Conservation (phyloP, 2,113 vertebrate genomes). For the Hemiprocne comata region DNA sequence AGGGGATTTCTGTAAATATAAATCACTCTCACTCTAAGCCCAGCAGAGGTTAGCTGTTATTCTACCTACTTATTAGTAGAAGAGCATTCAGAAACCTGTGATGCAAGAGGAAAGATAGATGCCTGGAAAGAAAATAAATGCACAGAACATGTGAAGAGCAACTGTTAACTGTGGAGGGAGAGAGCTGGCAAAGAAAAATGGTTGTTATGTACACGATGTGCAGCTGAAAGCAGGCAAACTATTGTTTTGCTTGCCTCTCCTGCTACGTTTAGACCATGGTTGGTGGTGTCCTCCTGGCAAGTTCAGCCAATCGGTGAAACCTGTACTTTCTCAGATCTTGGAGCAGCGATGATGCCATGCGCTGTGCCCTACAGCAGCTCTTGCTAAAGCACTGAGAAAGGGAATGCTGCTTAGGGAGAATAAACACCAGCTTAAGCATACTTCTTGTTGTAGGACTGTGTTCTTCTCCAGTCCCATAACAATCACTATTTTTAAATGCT, state of each 20-base stretch:
- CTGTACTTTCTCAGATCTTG: not conserved
- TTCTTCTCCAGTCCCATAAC: not conserved
- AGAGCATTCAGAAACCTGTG: not conserved
- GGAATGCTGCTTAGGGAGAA: not conserved
- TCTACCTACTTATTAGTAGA: not conserved
- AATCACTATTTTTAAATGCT: not conserved
- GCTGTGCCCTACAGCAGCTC: not conserved
- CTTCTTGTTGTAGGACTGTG: not conserved
- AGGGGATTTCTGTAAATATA: not conserved
- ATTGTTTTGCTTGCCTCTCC: not conserved
- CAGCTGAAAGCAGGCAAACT: not conserved
- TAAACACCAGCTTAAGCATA: not conserved
- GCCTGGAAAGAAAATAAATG: not conserved
- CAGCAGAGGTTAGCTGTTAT: not conserved
- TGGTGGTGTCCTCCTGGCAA: not conserved
- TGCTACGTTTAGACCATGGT: not conserved
- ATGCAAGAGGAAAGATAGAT: not conserved
- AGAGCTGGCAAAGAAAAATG: not conserved
- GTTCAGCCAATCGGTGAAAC: not conserved
- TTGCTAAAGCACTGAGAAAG: not conserved
- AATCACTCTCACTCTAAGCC: accelerated
- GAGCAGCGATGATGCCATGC: not conserved
- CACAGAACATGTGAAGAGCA: not conserved
- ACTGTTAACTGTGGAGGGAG: not conserved
- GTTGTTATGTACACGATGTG: not conserved